These are phyloP conservation scores for Palaemon carinicauda DNA, from an alignment of 1,140 invertebrate genomes.

Conservation along the genomic window DNA sequence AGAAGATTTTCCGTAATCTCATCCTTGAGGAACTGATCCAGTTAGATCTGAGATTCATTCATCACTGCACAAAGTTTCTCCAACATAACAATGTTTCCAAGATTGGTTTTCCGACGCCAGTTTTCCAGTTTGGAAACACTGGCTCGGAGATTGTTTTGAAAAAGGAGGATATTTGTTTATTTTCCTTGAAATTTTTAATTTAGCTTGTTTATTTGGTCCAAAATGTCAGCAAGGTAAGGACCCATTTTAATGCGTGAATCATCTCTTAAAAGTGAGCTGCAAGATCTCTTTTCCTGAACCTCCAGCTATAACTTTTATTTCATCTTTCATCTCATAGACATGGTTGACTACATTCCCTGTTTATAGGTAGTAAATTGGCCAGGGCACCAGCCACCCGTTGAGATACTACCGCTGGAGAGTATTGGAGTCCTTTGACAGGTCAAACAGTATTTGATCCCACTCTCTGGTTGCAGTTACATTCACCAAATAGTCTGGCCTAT, in stretches of 20 bases:
- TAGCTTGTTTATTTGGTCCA: too few species aligned
- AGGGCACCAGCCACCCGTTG: too few species aligned
- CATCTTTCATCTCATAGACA: constrained; percentile 42
- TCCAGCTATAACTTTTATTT: constrained; percentile 48
- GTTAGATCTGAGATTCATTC: constrained; percentile 32
- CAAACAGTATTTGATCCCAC: too few species aligned
- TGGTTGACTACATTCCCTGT: constrained; percentile 51
- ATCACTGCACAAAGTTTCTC: constrained; percentile 33
- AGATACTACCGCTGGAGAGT: too few species aligned
- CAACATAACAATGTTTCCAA: constrained; percentile 46
- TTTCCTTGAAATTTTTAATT: too few species aligned
- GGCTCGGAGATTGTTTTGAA: constrained; percentile 40
- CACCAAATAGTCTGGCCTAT: too few species aligned
- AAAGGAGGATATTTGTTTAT: background rate
- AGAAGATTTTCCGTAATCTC: constrained; percentile 41
- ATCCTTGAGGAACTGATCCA: constrained; percentile 44
- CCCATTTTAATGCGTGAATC: too few species aligned
- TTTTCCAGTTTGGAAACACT: constrained; percentile 39
- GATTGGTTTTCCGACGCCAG: constrained; percentile 25
- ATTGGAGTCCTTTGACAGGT: too few species aligned
- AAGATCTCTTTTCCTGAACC: constrained; percentile 11
- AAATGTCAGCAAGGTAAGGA: too few species aligned
- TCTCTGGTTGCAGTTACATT: too few species aligned
- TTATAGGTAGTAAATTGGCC: too few species aligned
- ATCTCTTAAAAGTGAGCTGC: too few species aligned